Evolutionary conservation across 2,797 vertebrate species (phyloP), one percentile per base, ranked within the genome.

Genomic region (Pagetopsis macropterus): DNA sequence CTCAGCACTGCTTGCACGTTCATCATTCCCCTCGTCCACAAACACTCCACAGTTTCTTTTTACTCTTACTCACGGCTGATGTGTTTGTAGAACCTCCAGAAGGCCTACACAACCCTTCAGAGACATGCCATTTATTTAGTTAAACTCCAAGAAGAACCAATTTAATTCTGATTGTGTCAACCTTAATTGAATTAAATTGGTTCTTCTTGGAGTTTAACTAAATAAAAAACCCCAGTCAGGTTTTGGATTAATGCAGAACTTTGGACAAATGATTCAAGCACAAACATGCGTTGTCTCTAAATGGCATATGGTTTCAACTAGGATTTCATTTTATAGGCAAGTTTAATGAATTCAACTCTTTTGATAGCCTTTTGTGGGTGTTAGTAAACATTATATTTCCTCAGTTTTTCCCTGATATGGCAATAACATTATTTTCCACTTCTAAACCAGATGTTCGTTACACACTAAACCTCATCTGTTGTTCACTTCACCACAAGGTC

Each of bases 391-490:
- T 82, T 55, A 75, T 70, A 45, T 46, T 76, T 76, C 65, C 54
- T 72, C 46, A 2, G 19, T 49, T 56, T 75, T 78, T 64, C 71
- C 55, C 43, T 62, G 19, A 70, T 52, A 87, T 81, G 71, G 80
- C 70, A 77, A 56, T 61, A 82, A 73, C 51, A 69, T 71, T 67
- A 68, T 84, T 87, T 90, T 87, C 81, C 84, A 84, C 70, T 43
- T 67, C 57, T 71, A 84, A 83, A 90, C 76, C 91, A 92, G 89
- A 92, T 90, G 89, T 84, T 78, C 54, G 67, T 49, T 83, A 67
- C 75, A 65, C 61, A 49, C 23, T 54, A 37, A 75, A 79, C 64
- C 57, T 66, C 67, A 63, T 37, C 40, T 72, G 81, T 57, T 76
- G 52, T 76, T 83, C 76, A 57, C 78, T 66, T 68, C 65, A 49